These are phyloP conservation scores for Glyptemys insculpta DNA, from an alignment of 2,797 vertebrate genomes.

Conservation along the genomic window DNA sequence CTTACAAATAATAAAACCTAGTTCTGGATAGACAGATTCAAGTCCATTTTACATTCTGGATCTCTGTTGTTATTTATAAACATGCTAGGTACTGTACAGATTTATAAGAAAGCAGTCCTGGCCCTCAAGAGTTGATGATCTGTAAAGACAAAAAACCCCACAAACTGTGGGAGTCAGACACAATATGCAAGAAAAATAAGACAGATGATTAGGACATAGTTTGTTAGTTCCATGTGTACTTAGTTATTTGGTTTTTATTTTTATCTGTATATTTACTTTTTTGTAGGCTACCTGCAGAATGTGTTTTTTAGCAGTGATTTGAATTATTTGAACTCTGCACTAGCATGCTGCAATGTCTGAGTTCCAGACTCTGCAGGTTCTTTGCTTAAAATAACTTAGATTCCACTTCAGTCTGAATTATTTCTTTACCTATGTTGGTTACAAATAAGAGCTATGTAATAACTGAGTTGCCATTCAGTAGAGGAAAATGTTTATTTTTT, in stretches of 20 bases:
- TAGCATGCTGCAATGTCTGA: not conserved
- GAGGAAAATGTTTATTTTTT: not conserved
- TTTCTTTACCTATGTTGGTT: not conserved
- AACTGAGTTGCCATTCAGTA: not conserved
- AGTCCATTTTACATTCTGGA: conserved; percentile 37
- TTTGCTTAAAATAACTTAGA: conserved; percentile 26
- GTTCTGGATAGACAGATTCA: conserved; percentile 16
- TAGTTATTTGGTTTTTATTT: not conserved
- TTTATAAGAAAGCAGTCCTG: not conserved
- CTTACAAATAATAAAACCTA: conserved; percentile 6
- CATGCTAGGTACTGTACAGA: not conserved
- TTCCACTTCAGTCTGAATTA: not conserved
- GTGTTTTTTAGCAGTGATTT: not conserved
- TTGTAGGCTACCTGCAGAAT: not conserved
- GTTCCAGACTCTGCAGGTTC: not conserved
- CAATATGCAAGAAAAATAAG: not conserved
- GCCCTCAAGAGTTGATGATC: not conserved
- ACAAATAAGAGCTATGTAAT: not conserved
- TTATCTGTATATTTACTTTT: not conserved
- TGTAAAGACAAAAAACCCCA: not conserved
- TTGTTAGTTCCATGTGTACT: not conserved
- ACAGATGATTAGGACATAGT: not conserved
- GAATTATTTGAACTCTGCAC: not conserved
- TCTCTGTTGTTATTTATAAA: conserved; percentile 41
- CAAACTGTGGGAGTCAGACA: not conserved